Conservation (phyloP, 2,888 invertebrate species). For the Drosophila silvestris region DNA sequence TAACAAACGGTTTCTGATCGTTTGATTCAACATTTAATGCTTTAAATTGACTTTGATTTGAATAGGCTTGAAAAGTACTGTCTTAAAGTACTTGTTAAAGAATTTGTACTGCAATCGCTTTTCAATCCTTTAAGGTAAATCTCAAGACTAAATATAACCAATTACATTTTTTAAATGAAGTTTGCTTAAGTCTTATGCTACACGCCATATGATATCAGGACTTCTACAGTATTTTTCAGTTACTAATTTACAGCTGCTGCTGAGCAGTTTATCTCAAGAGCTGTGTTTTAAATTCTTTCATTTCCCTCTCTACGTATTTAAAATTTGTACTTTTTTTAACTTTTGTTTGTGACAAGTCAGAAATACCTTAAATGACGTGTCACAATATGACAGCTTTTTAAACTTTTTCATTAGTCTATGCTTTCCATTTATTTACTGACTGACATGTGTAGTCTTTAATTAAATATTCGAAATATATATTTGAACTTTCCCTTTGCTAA, state of each 20-base stretch:
- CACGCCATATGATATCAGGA: constrained; percentile 19
- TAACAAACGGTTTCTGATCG: constrained; percentile 11
- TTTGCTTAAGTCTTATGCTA: neutral
- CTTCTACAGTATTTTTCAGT: constrained; percentile 12
- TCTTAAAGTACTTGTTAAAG: neutral
- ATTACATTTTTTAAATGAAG: neutral
- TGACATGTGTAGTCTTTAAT: constrained; percentile 19
- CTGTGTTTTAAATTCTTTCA: constrained; percentile 15
- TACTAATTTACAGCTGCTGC: constrained; percentile 26
- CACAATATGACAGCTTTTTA: constrained; percentile 22
- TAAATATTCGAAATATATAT: constrained; percentile 1
- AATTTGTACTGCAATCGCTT: neutral
- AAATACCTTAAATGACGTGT: constrained; percentile 13
- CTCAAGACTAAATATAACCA: neutral
- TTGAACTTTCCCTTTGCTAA: neutral
- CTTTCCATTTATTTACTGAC: constrained; percentile 8
- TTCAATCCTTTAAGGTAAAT: no score
- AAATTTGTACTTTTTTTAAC: constrained; percentile 3
- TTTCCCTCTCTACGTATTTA: neutral
- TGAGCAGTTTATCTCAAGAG: neutral
- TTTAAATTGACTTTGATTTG: neutral
- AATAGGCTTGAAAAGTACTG: neutral
- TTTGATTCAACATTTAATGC: neutral
- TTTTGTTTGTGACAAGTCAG: constrained; percentile 19
- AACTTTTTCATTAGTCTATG: neutral